phyloP scores from a whole-genome alignment of 2,797 vertebrate genomes.

The Lerista edwardsae region DNA sequence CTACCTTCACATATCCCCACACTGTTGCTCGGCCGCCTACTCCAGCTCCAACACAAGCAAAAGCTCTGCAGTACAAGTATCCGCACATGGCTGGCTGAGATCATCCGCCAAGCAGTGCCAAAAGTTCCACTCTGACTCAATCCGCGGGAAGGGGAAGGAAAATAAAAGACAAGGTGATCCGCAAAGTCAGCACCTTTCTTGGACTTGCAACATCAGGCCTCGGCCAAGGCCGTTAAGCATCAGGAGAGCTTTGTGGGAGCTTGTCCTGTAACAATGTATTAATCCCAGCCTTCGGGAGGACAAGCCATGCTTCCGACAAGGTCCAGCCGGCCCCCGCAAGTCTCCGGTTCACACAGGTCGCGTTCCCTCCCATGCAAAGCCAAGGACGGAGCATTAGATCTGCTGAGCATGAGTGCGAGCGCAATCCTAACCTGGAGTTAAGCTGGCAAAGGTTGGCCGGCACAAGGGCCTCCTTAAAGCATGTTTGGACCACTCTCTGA shows the following conservation, averaged over 20 bases:
- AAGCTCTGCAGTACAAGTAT: background rate
- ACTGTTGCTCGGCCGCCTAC: background rate
- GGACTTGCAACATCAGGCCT: too few relatives aligned
- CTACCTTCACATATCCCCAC: background rate
- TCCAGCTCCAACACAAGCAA: background rate
- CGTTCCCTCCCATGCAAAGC: background rate
- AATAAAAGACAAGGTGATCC: background rate
- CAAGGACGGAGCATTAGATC: background rate
- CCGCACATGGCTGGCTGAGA: background rate
- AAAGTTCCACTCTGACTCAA: background rate
- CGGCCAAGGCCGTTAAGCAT: background rate
- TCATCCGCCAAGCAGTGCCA: background rate
- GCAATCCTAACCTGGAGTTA: too few relatives aligned
- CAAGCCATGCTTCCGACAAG: background rate
- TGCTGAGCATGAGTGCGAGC: background rate
- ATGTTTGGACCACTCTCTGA: too few relatives aligned
- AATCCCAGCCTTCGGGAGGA: background rate
- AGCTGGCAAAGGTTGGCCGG: too few relatives aligned
- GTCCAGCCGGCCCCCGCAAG: background rate
- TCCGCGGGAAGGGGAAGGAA: background rate
- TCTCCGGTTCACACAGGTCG: background rate
- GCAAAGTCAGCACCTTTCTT: background rate
- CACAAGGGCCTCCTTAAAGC: too few relatives aligned
- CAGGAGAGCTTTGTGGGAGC: background rate
- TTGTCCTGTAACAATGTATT: constrained; percentile 3